Evolutionary conservation across 2,797 vertebrate genomes (phyloP).

Genomic region (Phaenicophaeus curvirostris): DNA sequence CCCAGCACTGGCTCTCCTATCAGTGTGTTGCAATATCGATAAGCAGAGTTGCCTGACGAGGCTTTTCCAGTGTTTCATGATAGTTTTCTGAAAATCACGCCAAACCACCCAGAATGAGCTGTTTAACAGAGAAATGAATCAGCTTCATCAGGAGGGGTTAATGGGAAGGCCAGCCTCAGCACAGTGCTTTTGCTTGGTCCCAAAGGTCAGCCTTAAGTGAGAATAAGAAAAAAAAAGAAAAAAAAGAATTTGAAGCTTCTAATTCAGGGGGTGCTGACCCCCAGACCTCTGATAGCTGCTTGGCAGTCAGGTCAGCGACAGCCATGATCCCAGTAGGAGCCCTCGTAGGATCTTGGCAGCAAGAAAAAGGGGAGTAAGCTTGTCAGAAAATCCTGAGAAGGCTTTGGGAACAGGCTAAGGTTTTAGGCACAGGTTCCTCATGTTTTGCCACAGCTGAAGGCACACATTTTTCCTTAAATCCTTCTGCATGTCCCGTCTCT

Average conservation of each 20-base stretch:
- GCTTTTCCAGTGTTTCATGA: not conserved
- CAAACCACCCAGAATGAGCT: not conserved
- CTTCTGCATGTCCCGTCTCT: not conserved
- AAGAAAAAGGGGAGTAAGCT: not conserved
- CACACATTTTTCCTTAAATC: not conserved
- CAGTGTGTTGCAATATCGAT: fast-evolving
- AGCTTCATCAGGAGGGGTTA: fast-evolving
- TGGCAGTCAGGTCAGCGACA: not conserved
- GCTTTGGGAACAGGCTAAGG: not conserved
- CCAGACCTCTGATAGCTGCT: fast-evolving
- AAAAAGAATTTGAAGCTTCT: not conserved
- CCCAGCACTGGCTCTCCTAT: not conserved
- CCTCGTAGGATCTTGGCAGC: fast-evolving
- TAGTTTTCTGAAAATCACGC: not conserved
- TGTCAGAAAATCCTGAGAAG: not conserved
- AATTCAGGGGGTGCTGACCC: not conserved
- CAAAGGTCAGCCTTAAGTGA: not conserved
- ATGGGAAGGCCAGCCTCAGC: not conserved
- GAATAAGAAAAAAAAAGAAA: too few relatives aligned
- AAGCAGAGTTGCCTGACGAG: not conserved
- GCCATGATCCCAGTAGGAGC: not conserved
- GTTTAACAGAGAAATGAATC: not conserved
- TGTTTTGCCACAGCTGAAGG: not conserved
- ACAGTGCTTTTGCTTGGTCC: fast-evolving
- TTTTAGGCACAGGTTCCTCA: fast-evolving